Base-by-base conservation (phyloP, 53 echinoderm and acorn worm species). In the Henricia sp. region DNA sequence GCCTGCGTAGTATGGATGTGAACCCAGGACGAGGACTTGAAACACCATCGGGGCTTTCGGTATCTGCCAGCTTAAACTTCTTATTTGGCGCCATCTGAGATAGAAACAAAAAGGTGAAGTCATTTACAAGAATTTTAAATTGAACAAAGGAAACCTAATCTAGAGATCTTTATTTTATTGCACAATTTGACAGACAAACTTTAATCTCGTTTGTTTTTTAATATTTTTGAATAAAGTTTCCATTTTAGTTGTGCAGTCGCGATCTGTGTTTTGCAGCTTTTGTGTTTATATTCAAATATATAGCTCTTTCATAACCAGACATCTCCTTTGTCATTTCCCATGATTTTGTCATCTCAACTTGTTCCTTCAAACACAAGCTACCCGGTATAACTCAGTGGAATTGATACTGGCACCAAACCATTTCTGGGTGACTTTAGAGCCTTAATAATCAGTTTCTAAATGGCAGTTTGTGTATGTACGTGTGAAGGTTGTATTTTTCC, bases 1-100 rank as follows among this genome's bases (percentile, higher is more conserved):
- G 80, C 34, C 80, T 80, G 19, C 80, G 43, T 50, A 64, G 46
- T 48, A 80, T 44, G 80, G 80, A 80, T 44, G 80, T 80, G 80
- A 80, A 80, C 65, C 80, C 50, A 2, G 64, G 33, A 21, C 80
- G 48, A 19, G 56, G 0, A 2, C 33, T n/a, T 60, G 80, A 19
- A 4, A 34, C 16, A 42, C 60, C 19, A 11, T 43, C 4, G 12
- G 48, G 30, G 64, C 28, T 30, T 17, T 29, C 62, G 29, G 6
- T 50, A 14, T 20, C 70, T 14, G 42, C 27, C 26, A 80, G 30
- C 48, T 35, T 80, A 13, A 50, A 80, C 64, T 63, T 80, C 48
- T 80, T 80, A 10, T 44, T 32, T 27, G 71, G 27, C 14, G 71
- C 25, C 17, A 27, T 27, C 71, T 63, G 56, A 4, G 37, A 41